Conservation (phyloP, 2,888 invertebrate genomes). For the Brachyptera putata region DNA sequence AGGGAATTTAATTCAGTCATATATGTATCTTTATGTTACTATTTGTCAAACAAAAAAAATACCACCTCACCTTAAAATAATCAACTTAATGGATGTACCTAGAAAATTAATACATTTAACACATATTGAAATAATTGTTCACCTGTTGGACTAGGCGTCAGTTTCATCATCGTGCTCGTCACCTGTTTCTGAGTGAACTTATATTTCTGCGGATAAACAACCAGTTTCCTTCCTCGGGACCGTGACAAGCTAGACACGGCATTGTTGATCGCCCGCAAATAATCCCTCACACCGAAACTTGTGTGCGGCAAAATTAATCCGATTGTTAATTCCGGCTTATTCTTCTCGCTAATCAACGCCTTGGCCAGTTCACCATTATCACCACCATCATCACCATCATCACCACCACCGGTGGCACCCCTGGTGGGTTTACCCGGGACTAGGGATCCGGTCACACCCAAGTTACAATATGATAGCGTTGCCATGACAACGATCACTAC, state of each 20-base stretch:
- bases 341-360: constrained; percentile 24
- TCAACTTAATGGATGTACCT: too few relatives aligned
- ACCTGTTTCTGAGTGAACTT: constrained; percentile 60
- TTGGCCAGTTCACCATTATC: constrained; percentile 31
- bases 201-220: constrained; percentile 60
- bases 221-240: constrained; percentile 49
- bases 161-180: constrained; percentile 61
- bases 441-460: constrained; percentile 15
- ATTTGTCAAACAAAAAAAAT: too few relatives aligned
- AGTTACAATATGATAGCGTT: constrained; percentile 9
- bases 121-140: too few relatives aligned
- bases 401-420: constrained; percentile 7
- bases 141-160: constrained; percentile 75
- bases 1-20: too few relatives aligned
- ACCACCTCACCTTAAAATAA: too few relatives aligned
- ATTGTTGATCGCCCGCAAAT: constrained; percentile 59
- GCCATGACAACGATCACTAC: constrained; percentile 21
- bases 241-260: constrained; percentile 57
- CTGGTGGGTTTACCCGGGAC: background rate
- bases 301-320: constrained; percentile 75
- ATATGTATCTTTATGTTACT: too few relatives aligned
- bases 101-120: too few relatives aligned
- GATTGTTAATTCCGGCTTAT: constrained; percentile 46
- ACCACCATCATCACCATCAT: constrained; percentile 27
- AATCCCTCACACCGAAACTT: constrained; percentile 67